Percentiles rank a stretch among this genome's conserved stretches.
Evolutionary conservation across 2,797 vertebrate species (phyloP).

Genomic region (Notolepis coatsorum): DNA sequence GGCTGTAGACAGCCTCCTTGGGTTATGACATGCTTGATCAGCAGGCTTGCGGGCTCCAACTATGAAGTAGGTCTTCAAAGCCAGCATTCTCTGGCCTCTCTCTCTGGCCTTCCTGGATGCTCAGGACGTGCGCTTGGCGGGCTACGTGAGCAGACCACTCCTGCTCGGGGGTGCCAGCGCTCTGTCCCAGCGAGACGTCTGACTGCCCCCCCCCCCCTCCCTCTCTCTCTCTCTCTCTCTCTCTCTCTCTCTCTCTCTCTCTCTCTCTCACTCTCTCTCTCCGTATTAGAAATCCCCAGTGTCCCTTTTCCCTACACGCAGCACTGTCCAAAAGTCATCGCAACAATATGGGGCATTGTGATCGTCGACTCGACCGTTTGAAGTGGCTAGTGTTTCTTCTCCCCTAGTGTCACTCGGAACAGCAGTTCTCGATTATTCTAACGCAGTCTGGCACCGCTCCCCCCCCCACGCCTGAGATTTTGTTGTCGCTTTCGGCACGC

Average conservation of each 20-base stretch:
- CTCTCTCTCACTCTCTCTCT: constrained; percentile 61
- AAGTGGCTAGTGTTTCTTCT: constrained; percentile 51
- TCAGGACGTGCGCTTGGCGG: constrained; percentile 73
- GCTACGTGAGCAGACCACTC: constrained; percentile 78
- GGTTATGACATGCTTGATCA: constrained; percentile 46
- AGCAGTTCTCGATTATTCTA: constrained; percentile 63
- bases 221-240: constrained; percentile 60
- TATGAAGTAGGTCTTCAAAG: constrained; percentile 59
- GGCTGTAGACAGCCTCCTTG: constrained; percentile 22
- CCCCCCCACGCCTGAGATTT: constrained; percentile 54
- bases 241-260: constrained; percentile 59
- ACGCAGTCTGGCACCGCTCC: constrained; percentile 52
- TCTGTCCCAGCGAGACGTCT: constrained; percentile 78
- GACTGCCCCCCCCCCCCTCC: too few relatives aligned
- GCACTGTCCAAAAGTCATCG: constrained; percentile 55
- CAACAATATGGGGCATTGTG: constrained; percentile 68
- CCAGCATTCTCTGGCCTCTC: constrained; percentile 62
- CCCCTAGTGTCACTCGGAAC: constrained; percentile 53
- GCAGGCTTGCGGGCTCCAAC: constrained; percentile 35
- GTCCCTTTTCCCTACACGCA: constrained; percentile 46
- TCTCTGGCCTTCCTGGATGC: constrained; percentile 59
- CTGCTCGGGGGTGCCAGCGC: constrained; percentile 75
- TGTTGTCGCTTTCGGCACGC: constrained; percentile 62
- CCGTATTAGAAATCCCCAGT: constrained; percentile 61
- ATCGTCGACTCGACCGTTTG: constrained; percentile 67